Conservation (phyloP, 2,797 vertebrate species). For the Hydrocynus forskahlii region DNA sequence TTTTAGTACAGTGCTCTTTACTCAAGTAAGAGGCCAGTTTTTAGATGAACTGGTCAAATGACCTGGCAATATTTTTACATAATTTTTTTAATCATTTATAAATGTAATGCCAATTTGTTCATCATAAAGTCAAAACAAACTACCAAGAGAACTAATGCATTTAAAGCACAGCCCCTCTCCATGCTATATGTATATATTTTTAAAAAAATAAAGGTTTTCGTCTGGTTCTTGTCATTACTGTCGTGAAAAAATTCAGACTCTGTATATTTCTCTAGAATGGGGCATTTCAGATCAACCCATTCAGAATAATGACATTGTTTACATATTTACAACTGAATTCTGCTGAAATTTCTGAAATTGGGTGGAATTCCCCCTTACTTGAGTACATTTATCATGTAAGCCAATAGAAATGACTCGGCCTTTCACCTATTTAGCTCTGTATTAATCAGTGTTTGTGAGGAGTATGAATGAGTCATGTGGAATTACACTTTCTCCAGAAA, state of each 20-base stretch:
- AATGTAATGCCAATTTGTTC: neutral
- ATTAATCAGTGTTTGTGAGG: constrained; percentile 31
- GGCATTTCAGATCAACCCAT: no score
- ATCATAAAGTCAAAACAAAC: no score
- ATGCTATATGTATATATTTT: no score
- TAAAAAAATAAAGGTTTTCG: no score
- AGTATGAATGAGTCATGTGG: neutral
- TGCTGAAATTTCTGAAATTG: neutral
- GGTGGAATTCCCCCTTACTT: neutral
- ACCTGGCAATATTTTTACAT: neutral
- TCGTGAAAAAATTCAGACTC: no score
- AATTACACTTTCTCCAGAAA: neutral
- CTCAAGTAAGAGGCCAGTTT: no score
- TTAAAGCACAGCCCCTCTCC: no score
- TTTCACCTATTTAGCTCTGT: constrained; percentile 82
- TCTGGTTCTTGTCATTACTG: neutral
- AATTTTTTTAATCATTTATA: neutral
- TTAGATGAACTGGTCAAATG: neutral
- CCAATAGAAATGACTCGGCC: constrained; percentile 64
- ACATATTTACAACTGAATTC: no score
- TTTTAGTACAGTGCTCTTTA: neutral
- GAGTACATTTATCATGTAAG: no score
- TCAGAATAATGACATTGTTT: no score
- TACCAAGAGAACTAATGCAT: no score
- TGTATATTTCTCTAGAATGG: no score